Conservation (phyloP, 2,888 invertebrate species). For the Pterostichus madidus region DNA sequence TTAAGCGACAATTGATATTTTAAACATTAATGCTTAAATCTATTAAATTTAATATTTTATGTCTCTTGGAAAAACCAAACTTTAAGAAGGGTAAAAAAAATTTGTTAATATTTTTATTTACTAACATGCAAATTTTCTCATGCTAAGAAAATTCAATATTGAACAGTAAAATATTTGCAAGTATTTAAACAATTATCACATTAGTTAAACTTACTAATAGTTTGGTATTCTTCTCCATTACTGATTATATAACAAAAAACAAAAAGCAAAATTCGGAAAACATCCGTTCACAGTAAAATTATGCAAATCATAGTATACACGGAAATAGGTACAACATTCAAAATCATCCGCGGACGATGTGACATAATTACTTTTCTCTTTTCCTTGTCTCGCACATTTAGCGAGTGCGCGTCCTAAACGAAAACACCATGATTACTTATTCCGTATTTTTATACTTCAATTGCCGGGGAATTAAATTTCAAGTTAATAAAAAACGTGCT, state of each 20-base stretch:
- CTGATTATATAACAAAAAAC: no score
- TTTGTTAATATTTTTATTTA: neutral
- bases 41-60: no score
- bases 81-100: neutral
- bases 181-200: conserved; percentile 11
- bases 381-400: no score
- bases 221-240: neutral
- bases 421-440: conserved; percentile 39
- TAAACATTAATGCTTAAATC: no score
- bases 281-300: no score
- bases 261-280: no score
- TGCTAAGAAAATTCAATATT: neutral
- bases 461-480: conserved; percentile 28
- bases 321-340: no score
- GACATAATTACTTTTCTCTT: no score
- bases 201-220: neutral
- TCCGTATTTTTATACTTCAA: conserved; percentile 15
- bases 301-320: no score
- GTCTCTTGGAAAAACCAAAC: neutral
- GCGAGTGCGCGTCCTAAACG: neutral
- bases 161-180: conserved; percentile 21
- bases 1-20: no score
- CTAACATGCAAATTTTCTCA: neutral
- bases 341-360: no score
- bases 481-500: conserved; percentile 47